Evolutionary conservation across 2,888 invertebrate species (phyloP), one percentile per base, ranked within the genome.

Genomic region (Volucella inflata): DNA sequence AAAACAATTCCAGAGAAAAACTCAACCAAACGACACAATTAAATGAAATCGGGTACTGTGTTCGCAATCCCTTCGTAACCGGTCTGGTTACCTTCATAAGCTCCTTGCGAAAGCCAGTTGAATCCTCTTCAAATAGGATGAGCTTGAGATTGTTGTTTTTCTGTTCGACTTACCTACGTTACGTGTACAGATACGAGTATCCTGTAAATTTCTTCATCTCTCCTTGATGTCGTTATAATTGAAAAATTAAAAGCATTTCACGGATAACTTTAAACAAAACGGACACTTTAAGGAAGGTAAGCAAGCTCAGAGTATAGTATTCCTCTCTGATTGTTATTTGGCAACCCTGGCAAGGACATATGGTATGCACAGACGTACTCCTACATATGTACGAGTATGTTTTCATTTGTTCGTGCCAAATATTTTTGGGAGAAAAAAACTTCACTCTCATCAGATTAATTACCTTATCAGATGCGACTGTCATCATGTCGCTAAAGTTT

Each of bases 11-110:
- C 30, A 30, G 6, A 30, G 30, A 40, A 3, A 46, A 40, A 11
- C 53, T 38, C 59, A 62, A 79, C 68, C 68, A 79, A 78, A 83
- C 74, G 79, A 65, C 79, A 75, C 79, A 84, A 84, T 79, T 79
- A 79, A 75, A 79, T 64, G 74, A 83, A 78, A 78, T 78, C 78
- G 55, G 46, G 59, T 83, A 59, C 67, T 65, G 30, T 30, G 46
- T 77, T 60, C 60, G 30, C 30, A 60, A 55, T 62, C 40, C 57
- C n/a, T 64, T 42, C 6, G 30, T 30, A 30, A 51, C 12, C 17
- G 65, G 55, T 67, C 38, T 36, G 72, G 59, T 38, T 62, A 65
- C 71, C 53, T 62, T 44, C 60, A 82, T 72, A 82, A 82, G 81
- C 81, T 71, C 46, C 40, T 14, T 67, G 59, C 65, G 65, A 59